phyloP scores from a whole-genome alignment of 2,797 vertebrate species.

The Urosaurus nigricauda region DNA sequence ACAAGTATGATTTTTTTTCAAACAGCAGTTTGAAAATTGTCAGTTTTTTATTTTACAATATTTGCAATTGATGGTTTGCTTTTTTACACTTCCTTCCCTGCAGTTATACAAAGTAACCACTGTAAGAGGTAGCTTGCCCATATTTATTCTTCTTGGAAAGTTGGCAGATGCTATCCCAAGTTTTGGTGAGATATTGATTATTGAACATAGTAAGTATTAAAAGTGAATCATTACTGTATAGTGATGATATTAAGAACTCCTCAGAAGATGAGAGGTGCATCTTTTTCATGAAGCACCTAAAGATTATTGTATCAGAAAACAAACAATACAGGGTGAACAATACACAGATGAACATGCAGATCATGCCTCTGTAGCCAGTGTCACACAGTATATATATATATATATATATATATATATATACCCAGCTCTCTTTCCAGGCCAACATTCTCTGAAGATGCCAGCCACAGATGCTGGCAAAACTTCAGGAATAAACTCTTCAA shows the following conservation, averaged over 20 bases:
- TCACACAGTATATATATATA: no score
- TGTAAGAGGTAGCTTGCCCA: conserved; percentile 81
- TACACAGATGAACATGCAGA: no score
- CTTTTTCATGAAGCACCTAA: neutral
- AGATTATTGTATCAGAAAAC: neutral
- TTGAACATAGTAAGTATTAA: conserved; percentile 85
- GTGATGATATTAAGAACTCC: neutral
- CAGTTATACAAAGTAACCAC: conserved; percentile 84
- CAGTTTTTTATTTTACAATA: conserved; percentile 34
- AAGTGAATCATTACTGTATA: neutral
- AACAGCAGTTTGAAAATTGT: conserved; percentile 15
- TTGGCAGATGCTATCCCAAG: conserved; percentile 85
- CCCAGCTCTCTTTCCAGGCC: no score
- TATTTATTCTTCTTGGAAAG: conserved; percentile 88
- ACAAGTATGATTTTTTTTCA: neutral
- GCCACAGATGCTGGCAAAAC: no score
- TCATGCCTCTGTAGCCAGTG: no score
- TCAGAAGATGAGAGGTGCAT: rapidly evolving
- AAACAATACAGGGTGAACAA: no score
- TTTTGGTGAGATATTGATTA: conserved; percentile 82
- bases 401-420: no score
- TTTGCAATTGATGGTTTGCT: conserved; percentile 33
- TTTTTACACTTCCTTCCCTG: conserved; percentile 40
- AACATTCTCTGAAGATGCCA: no score
- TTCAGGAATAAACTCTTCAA: no score